Base-by-base conservation (phyloP, 2,797 vertebrate genomes). In the Enoplosus armatus region DNA sequence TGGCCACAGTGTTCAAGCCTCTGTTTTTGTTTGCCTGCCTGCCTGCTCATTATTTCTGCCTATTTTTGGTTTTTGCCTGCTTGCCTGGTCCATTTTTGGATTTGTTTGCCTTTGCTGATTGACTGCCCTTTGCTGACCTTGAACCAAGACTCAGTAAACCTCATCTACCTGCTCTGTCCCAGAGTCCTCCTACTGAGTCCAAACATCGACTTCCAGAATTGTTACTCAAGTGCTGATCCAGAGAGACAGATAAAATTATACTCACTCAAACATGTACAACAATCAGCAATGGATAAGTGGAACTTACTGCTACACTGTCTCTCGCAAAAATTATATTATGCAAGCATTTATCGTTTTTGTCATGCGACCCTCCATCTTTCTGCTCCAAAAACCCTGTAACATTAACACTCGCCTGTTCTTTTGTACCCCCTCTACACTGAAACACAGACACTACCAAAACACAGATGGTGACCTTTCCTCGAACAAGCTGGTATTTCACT, bases 401-500 rank as follows among this genome's bases (percentile, higher is more conserved):
- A 59, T 35, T 29, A 33, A 54, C 31, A 58, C 29, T 66, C 4
- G 3, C 9, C 51, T 47, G 45, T 64, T 71, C 41, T 43, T 22
- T 10, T 60, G 8, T 27, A 65, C 10, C 24, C 33, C 39, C 26
- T 37, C 45, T 31, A 24, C 29, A 27, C 37, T 62, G 59, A 50
- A 74, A 60, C 47, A 70, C 33, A 26, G 39, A 26, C 35, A 18
- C 31, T 24, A 18, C 22, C 7, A 12, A 53, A 74, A 66, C 64
- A 54, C 43, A 39, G 47, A 59, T 27, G n/a, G 67, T 60, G 61
- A 83, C 78, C 78, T 87, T 90, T 88, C 70, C 73, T 63, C 27
- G 26, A 55, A 41, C 59, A 56, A 61, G 61, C 53, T 24, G 15
- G 7, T 55, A 45, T 81, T 80, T 75, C 64, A 37, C 54, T 51